phyloP scores from a whole-genome alignment of 2,888 invertebrate species.

The Ypsolopha scabrella region DNA sequence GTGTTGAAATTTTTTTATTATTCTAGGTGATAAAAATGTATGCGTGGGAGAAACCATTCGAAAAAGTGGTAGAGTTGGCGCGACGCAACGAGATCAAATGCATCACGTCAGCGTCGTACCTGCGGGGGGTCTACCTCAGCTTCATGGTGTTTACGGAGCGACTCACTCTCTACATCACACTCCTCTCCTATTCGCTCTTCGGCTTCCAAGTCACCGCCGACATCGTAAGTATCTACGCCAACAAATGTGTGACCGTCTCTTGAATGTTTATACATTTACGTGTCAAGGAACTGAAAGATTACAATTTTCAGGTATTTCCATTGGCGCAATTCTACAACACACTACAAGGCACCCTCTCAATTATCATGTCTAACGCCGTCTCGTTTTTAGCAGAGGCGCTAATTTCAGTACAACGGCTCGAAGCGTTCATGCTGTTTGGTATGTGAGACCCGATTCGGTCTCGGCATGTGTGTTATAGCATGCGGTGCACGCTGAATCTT shows the following conservation, averaged over 20 bases:
- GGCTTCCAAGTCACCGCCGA: slow-evolving; percentile 72
- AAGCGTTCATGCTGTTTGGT: slow-evolving; percentile 70
- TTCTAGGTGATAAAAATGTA: slow-evolving; percentile 95
- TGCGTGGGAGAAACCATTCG: slow-evolving; percentile 94
- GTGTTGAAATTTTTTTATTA: not conserved
- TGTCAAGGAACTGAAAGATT: not conserved
- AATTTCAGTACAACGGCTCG: slow-evolving; percentile 71
- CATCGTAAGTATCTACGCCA: slow-evolving; percentile 43
- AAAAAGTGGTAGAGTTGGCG: slow-evolving; percentile 81
- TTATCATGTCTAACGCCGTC: slow-evolving; percentile 71
- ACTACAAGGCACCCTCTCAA: slow-evolving; percentile 72
- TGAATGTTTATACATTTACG: not conserved
- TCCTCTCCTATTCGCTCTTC: slow-evolving; percentile 80
- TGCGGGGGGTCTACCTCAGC: slow-evolving; percentile 75
- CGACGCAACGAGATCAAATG: slow-evolving; percentile 76
- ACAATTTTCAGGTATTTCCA: slow-evolving; percentile 67
- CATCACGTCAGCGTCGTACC: slow-evolving; percentile 73
- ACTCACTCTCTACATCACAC: slow-evolving; percentile 83
- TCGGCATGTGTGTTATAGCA: slow-evolving; percentile 16
- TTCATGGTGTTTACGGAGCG: slow-evolving; percentile 88
- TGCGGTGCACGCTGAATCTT: slow-evolving; percentile 12
- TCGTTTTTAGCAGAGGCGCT: slow-evolving; percentile 71
- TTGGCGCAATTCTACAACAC: slow-evolving; percentile 75
- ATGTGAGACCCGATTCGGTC: slow-evolving; percentile 29
- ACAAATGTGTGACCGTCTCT: not conserved